Percentiles rank a stretch among this genome's conserved stretches.
phyloP scores from a whole-genome alignment of 2,113 vertebrate genomes.

The Colaptes auratus region DNA sequence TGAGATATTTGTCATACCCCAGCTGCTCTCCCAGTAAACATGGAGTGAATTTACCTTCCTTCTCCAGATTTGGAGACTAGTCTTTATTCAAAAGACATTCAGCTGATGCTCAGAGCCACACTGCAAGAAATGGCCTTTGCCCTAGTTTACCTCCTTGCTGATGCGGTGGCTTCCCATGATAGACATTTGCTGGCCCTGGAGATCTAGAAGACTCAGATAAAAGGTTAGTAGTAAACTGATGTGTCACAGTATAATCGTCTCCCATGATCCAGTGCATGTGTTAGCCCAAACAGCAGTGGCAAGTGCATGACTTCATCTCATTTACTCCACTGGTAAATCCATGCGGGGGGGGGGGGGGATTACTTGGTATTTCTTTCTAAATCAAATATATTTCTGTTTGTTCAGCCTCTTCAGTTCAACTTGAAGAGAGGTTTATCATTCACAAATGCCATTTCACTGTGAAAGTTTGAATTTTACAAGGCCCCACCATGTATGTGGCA shows the following conservation, averaged over 20 bases:
- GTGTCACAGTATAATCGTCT: neutral
- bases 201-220: neutral
- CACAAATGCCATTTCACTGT: neutral
- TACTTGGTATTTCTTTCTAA: neutral
- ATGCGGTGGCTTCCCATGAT: neutral
- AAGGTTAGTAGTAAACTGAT: neutral
- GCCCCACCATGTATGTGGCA: neutral
- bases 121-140: neutral
- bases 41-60: neutral
- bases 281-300: neutral
- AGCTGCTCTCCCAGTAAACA: neutral
- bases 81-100: neutral
- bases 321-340: neutral
- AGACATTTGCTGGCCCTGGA: neutral
- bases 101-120: neutral
- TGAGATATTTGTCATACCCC: neutral
- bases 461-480: neutral
- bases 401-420: neutral
- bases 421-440: neutral
- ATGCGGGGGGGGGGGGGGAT: fast-evolving
- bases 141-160: neutral
- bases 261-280: neutral
- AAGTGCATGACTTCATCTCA: neutral
- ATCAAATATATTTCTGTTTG: neutral
- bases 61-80: neutral